A percentile compares a stretch with the other conserved stretches of the same genome.
These are phyloP conservation scores for Poeciliopsis turrubarensis DNA, from an alignment of 2,113 vertebrate species.

Conservation along the genomic window DNA sequence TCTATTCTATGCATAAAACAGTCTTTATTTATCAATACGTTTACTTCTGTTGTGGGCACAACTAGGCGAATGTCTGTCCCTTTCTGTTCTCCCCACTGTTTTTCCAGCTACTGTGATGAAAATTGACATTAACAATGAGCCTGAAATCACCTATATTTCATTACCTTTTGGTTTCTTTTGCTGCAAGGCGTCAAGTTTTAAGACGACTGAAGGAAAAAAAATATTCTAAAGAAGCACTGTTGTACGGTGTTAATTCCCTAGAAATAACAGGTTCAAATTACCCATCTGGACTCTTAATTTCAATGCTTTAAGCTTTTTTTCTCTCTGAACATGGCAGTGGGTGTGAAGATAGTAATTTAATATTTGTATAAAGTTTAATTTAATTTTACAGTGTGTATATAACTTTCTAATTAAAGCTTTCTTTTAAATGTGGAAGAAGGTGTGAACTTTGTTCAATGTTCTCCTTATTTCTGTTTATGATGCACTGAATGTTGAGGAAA, in stretches of 20 bases:
- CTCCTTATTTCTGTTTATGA: not conserved
- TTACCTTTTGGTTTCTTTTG: conserved; percentile 58
- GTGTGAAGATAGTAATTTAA: conserved; percentile 99
- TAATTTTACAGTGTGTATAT: conserved; percentile 99
- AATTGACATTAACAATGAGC: conserved; percentile 44
- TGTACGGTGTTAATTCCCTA: conserved; percentile 75
- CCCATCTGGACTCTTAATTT: conserved; percentile 79
- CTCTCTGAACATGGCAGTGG: conserved; percentile 95
- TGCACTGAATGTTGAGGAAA: not conserved
- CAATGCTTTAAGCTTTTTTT: conserved; percentile 81
- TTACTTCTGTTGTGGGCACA: conserved; percentile 63
- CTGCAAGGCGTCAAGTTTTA: conserved; percentile 57
- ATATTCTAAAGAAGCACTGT: conserved; percentile 66
- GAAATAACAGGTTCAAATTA: conserved; percentile 52
- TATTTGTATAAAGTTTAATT: conserved; percentile 99
- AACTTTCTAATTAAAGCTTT: conserved; percentile 99
- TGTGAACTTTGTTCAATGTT: conserved; percentile 36
- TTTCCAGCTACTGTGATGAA: conserved; percentile 67
- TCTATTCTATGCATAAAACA: conserved; percentile 80
- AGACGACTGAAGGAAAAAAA: conserved; percentile 43
- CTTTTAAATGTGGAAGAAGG: conserved; percentile 85
- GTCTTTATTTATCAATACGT: conserved; percentile 70
- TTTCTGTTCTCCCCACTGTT: conserved; percentile 41
- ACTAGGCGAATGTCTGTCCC: conserved; percentile 63
- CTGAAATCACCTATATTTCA: conserved; percentile 64